Percentiles rank a stretch among this genome's conserved stretches.
phyloP scores from a whole-genome alignment of 1,140 invertebrate species.

The Phocides pigmalion region DNA sequence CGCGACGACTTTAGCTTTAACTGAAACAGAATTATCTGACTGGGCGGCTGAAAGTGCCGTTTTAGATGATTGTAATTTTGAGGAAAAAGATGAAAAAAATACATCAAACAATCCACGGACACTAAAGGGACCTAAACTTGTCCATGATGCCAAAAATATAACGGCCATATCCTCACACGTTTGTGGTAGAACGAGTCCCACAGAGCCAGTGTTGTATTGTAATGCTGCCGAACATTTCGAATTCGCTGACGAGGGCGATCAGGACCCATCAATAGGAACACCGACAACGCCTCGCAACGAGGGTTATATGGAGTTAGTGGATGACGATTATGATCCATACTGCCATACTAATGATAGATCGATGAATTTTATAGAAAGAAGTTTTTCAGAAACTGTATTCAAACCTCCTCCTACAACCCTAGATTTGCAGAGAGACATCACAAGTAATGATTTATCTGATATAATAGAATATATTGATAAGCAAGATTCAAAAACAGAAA shows the following conservation, averaged over 20 bases:
- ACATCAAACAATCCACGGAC: constrained; percentile 61
- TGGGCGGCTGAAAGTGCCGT: constrained; percentile 92
- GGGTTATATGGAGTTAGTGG: constrained; percentile 76
- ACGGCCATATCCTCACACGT: constrained; percentile 63
- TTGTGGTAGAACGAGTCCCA: constrained; percentile 58
- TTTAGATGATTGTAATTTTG: constrained; percentile 87
- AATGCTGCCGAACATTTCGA: constrained; percentile 73
- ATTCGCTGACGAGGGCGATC: constrained; percentile 74
- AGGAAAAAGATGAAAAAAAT: constrained; percentile 60
- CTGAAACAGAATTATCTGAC: constrained; percentile 93
- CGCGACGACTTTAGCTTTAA: constrained; percentile 87
- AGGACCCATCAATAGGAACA: constrained; percentile 63
- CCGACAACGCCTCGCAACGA: constrained; percentile 61
- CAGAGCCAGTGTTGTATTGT: constrained; percentile 60
- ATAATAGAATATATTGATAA: constrained; percentile 54
- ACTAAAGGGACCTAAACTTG: constrained; percentile 64
- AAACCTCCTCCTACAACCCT: constrained; percentile 51
- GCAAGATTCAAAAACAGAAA: constrained; percentile 49
- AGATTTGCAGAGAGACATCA: constrained; percentile 35
- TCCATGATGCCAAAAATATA: constrained; percentile 73
- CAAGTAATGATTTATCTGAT: constrained; percentile 40
- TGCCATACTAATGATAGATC: constrained; percentile 75
- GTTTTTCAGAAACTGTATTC: constrained; percentile 63
- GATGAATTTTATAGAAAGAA: constrained; percentile 84
- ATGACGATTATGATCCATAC: constrained; percentile 67